A percentile compares a stretch with the other conserved stretches of the same genome.
Conservation (phyloP, 2,888 invertebrate genomes). For the Xestoiulus laeticollis region DNA sequence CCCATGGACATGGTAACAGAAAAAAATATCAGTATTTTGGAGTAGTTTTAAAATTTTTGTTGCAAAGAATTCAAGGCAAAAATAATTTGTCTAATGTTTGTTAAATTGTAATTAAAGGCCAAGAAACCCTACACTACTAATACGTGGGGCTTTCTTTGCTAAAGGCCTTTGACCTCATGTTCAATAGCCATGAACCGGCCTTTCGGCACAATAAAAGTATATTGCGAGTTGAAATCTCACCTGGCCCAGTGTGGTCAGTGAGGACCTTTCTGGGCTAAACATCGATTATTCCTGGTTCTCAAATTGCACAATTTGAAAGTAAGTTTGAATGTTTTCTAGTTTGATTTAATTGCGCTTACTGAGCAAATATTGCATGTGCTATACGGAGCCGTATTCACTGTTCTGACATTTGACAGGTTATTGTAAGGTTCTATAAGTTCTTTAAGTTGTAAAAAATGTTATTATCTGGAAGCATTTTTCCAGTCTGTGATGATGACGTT, state of each 20-base stretch:
- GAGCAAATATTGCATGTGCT: neutral
- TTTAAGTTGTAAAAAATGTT: no score
- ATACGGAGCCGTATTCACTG: neutral
- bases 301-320: neutral
- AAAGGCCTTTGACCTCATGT: neutral
- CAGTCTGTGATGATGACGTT: no score
- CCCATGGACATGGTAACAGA: neutral
- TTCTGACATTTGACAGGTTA: neutral
- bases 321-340: neutral
- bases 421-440: no score
- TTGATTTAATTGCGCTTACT: neutral
- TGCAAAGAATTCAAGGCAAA: neutral
- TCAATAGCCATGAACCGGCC: neutral
- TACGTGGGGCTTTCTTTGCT: neutral
- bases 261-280: slow-evolving; percentile 43
- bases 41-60: neutral
- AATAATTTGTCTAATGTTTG: neutral
- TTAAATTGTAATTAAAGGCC: neutral
- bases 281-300: neutral
- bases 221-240: slow-evolving; percentile 42
- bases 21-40: neutral
- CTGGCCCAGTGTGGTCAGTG: slow-evolving; percentile 51
- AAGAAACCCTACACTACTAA: no score
- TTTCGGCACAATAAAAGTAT: neutral
- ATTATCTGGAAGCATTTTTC: no score